A percentile compares a stretch with the other conserved stretches of the same genome.
These are phyloP conservation scores for Terrapene triunguis DNA, from an alignment of 2,113 vertebrate genomes.

Conservation along the genomic window DNA sequence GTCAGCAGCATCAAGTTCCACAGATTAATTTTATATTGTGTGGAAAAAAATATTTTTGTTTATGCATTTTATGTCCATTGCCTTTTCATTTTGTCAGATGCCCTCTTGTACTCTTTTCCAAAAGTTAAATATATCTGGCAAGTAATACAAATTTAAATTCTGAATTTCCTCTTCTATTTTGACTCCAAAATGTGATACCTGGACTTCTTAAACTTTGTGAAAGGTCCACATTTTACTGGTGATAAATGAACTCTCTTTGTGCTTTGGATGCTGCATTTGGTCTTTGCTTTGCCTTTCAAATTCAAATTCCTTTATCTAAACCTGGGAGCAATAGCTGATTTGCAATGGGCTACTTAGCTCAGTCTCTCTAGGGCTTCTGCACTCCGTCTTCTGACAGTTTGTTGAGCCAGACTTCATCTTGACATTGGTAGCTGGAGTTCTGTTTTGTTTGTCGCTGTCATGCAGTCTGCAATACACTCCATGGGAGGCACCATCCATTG, in stretches of 20 bases:
- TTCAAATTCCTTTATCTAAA: neutral
- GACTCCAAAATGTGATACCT: neutral
- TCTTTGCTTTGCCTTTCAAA: neutral
- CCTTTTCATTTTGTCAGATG: neutral
- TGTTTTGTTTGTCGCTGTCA: neutral
- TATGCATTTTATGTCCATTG: neutral
- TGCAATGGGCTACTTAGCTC: neutral
- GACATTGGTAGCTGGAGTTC: neutral
- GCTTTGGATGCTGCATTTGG: neutral
- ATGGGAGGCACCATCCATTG: neutral
- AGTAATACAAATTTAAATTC: neutral
- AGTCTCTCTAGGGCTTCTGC: neutral
- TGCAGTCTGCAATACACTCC: neutral
- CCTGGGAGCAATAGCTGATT: neutral
- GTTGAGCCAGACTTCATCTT: neutral
- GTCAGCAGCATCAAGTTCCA: neutral
- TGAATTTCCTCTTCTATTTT: neutral
- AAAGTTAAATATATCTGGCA: neutral
- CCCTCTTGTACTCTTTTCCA: neutral
- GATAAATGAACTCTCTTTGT: neutral
- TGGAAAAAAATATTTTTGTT: neutral
- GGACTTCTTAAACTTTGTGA: neutral
- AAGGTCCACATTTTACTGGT: neutral
- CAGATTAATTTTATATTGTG: neutral
- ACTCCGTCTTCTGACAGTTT: neutral